Conservation (phyloP, 2,113 vertebrate species). For the Tychaedon coryphoeus region DNA sequence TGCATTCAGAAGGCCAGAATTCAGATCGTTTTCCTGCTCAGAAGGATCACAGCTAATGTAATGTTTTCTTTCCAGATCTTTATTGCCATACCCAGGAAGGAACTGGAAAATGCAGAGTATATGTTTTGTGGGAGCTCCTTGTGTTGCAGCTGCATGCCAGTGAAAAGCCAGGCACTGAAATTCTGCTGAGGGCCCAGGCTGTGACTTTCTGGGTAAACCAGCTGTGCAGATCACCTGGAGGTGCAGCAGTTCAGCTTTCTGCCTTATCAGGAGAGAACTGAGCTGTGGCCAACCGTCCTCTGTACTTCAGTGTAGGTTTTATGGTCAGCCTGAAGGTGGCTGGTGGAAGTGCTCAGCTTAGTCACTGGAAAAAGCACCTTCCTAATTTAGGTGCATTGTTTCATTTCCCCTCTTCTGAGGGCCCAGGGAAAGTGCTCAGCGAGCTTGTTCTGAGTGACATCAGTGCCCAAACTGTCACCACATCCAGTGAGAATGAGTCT, state of each 20-base stretch:
- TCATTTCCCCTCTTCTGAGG: background rate
- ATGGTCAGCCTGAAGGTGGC: background rate
- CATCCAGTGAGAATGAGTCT: background rate
- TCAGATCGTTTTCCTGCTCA: background rate
- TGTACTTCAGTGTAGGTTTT: background rate
- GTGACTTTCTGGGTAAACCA: background rate
- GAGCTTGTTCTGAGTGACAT: background rate
- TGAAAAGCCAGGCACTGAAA: background rate
- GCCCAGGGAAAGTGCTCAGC: slow-evolving; percentile 1
- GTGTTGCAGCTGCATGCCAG: background rate
- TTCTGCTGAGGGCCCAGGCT: background rate
- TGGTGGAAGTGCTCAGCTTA: background rate
- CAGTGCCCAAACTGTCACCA: background rate
- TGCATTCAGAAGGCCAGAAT: background rate
- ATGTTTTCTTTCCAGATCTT: background rate
- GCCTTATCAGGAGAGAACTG: background rate
- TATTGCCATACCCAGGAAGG: background rate
- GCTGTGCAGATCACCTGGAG: background rate
- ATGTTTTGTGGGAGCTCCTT: background rate
- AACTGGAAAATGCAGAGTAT: background rate
- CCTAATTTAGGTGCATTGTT: background rate
- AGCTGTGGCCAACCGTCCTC: background rate
- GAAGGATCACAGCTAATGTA: background rate
- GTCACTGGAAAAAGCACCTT: background rate
- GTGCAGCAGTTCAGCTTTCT: background rate